A percentile compares a stretch with the other conserved stretches of the same genome.
Evolutionary conservation across 2,113 vertebrate species (phyloP).

Genomic region (Acinonyx jubatus): DNA sequence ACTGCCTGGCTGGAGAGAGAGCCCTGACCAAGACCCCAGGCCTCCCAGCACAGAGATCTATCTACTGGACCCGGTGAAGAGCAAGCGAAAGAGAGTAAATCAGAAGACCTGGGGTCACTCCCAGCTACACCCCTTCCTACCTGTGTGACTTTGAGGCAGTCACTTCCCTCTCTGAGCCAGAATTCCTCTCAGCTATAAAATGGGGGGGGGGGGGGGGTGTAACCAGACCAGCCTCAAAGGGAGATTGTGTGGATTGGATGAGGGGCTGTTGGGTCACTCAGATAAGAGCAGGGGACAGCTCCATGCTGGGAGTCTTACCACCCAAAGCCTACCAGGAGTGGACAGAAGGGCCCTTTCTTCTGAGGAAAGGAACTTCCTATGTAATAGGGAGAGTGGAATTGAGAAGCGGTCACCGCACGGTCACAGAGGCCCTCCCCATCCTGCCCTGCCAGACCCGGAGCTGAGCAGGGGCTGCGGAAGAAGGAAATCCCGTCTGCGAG

Average conservation of each 20-base stretch:
- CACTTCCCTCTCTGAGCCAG: neutral
- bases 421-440: neutral
- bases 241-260: neutral
- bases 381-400: neutral
- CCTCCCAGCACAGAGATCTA: neutral
- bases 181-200: neutral
- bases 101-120: neutral
- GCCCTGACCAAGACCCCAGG: neutral
- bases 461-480: neutral
- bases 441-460: neutral
- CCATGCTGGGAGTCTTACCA: accelerated
- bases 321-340: no score
- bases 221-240: neutral
- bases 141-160: neutral
- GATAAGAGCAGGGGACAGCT: neutral
- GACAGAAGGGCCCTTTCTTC: neutral
- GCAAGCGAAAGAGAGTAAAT: neutral
- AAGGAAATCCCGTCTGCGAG: neutral
- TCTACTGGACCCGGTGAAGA: neutral
- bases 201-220: neutral
- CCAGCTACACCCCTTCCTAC: neutral
- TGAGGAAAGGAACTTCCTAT: neutral
- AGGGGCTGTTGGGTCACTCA: neutral
- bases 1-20: neutral
- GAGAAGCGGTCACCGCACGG: accelerated